phyloP scores from a whole-genome alignment of 2,888 invertebrate genomes.

The Lasioglossum pauxillum region DNA sequence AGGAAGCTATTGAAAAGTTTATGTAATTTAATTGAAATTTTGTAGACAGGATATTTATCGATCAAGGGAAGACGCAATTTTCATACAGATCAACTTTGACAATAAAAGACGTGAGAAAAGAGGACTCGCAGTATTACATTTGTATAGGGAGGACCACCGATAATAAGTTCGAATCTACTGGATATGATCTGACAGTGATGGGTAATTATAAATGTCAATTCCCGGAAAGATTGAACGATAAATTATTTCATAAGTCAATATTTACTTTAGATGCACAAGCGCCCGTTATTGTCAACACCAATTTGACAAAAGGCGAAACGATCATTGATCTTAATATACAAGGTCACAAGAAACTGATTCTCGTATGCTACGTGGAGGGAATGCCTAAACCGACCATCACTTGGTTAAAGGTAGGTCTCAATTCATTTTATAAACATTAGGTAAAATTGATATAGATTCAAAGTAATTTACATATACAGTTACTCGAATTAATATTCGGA shows the following conservation, averaged over 20 bases:
- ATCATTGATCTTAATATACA: slow-evolving; percentile 79
- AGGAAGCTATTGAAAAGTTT: not conserved
- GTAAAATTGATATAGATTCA: not conserved
- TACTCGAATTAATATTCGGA: too few species aligned
- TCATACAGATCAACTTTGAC: slow-evolving; percentile 81
- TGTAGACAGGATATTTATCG: slow-evolving; percentile 72
- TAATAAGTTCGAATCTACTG: slow-evolving; percentile 49
- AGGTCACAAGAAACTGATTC: slow-evolving; percentile 67
- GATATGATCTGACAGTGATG: slow-evolving; percentile 80
- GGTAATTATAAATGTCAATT: slow-evolving; percentile 75
- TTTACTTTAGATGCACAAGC: slow-evolving; percentile 83
- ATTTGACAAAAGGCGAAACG: slow-evolving; percentile 84
- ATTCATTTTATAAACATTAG: not conserved
- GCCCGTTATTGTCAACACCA: slow-evolving; percentile 84
- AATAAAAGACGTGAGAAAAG: slow-evolving; percentile 77
- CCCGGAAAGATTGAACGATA: not conserved
- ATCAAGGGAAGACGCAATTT: slow-evolving; percentile 74
- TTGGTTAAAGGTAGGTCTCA: slow-evolving; percentile 89
- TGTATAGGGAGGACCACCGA: slow-evolving; percentile 73
- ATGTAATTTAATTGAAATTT: not conserved
- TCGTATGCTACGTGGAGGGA: slow-evolving; percentile 75
- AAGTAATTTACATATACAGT: too few species aligned
- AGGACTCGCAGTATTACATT: slow-evolving; percentile 76
- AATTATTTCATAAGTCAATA: slow-evolving; percentile 20
- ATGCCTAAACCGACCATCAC: slow-evolving; percentile 86